Evolutionary conservation across 2,113 vertebrate species (phyloP).

Genomic region (Prolemur simus): DNA sequence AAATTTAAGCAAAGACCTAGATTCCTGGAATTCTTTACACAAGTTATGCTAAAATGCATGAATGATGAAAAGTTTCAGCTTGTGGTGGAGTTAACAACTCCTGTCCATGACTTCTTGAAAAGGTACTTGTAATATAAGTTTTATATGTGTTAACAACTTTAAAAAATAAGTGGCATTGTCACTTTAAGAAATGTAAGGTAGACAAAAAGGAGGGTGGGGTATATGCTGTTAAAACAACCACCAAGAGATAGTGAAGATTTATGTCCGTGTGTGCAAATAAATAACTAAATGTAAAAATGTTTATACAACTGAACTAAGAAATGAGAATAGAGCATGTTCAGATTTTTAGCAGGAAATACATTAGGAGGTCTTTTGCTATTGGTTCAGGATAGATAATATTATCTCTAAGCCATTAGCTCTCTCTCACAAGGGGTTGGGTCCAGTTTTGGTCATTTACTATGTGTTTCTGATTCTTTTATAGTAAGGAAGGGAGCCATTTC

Average conservation of each 20-base stretch:
- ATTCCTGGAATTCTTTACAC: conserved; percentile 91
- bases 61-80: conserved; percentile 87
- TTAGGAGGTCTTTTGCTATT: not conserved
- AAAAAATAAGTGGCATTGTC: not conserved
- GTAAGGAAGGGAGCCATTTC: not conserved
- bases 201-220: not conserved
- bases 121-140: conserved; percentile 82
- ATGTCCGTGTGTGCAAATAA: not conserved
- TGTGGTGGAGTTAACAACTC: conserved; percentile 85
- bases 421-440: not conserved
- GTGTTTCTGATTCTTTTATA: not conserved
- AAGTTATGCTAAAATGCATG: conserved; percentile 88
- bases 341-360: not conserved
- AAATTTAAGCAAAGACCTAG: conserved; percentile 86
- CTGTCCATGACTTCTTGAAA: conserved; percentile 83
- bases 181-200: not conserved
- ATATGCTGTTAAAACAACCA: not conserved
- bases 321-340: not conserved
- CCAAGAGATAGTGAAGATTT: not conserved
- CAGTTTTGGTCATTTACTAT: not conserved
- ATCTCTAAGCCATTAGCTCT: not conserved
- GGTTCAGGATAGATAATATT: not conserved
- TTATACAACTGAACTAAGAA: not conserved
- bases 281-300: not conserved
- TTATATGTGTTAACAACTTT: not conserved